These are phyloP conservation scores for Typhlomys cinereus DNA, from an alignment of 2,113 vertebrate species.

Conservation along the genomic window DNA sequence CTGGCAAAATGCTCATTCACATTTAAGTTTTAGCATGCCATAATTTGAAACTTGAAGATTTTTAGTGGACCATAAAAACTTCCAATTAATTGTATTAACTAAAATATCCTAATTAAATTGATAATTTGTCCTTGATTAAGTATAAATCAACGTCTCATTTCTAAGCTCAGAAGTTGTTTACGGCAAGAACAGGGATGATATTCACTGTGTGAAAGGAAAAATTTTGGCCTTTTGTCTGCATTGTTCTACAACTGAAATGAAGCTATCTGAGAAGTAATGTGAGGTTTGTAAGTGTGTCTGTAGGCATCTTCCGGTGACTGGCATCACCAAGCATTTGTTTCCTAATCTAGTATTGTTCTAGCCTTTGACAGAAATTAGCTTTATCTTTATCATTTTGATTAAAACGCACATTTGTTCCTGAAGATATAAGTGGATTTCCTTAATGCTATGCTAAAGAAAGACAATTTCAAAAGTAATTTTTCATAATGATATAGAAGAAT, in stretches of 20 bases:
- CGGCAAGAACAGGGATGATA: not conserved
- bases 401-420: not conserved
- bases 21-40: conserved; percentile 21
- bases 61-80: conserved; percentile 48
- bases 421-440: not conserved
- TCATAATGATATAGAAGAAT: not conserved
- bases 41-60: not conserved
- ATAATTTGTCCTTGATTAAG: conserved; percentile 57
- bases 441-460: not conserved
- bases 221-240: not conserved
- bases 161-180: conserved; percentile 37
- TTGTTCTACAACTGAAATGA: not conserved
- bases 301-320: not conserved
- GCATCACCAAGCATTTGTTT: not conserved
- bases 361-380: not conserved
- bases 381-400: not conserved
- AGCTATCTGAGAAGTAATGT: not conserved
- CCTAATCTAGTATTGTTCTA: not conserved
- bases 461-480: conserved; percentile 5
- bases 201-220: not conserved
- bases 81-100: conserved; percentile 55
- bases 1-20: not conserved
- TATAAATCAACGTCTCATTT: conserved; percentile 56
- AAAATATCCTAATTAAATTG: conserved; percentile 46
- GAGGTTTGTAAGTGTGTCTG: not conserved